phyloP scores from a whole-genome alignment of 1,140 invertebrate genomes.

The Chelonus insularis region DNA sequence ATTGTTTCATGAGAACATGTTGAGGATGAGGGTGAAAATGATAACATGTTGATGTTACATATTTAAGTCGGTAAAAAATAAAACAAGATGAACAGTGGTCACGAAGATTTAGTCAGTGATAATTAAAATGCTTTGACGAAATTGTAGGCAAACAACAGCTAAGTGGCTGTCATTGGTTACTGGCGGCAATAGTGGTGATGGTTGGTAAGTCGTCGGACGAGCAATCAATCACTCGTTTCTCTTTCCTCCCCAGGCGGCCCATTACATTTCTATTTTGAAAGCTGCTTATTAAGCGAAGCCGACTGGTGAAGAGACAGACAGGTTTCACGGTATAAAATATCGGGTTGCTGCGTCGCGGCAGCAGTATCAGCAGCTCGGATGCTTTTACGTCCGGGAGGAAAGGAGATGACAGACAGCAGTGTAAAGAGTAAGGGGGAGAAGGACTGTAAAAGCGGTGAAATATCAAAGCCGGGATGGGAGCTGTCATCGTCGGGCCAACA shows the following conservation, averaged over 20 bases:
- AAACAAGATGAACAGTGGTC: too few species aligned
- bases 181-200: constrained; percentile 43
- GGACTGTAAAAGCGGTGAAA: constrained; percentile 62
- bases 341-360: constrained; percentile 51
- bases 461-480: constrained; percentile 67
- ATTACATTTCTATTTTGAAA: constrained; percentile 63
- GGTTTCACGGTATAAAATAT: constrained; percentile 62
- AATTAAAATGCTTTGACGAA: constrained; percentile 62
- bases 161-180: constrained; percentile 62
- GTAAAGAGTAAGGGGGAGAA: constrained; percentile 38
- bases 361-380: constrained; percentile 22
- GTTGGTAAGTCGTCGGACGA: constrained; percentile 59
- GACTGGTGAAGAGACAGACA: constrained; percentile 56
- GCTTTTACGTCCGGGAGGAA: constrained; percentile 38
- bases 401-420: constrained; percentile 17
- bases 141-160: constrained; percentile 61
- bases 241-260: constrained; percentile 42
- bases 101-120: constrained; percentile 36
- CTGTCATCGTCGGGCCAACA: constrained; percentile 65
- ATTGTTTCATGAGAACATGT: too few species aligned
- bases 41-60: too few species aligned
- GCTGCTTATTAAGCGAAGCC: constrained; percentile 61
- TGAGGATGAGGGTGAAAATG: too few species aligned
- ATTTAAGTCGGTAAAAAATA: too few species aligned
- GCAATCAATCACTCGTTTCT: constrained; percentile 58